Evolutionary conservation across 2,113 vertebrate species (phyloP).

Genomic region (Astur gentilis): DNA sequence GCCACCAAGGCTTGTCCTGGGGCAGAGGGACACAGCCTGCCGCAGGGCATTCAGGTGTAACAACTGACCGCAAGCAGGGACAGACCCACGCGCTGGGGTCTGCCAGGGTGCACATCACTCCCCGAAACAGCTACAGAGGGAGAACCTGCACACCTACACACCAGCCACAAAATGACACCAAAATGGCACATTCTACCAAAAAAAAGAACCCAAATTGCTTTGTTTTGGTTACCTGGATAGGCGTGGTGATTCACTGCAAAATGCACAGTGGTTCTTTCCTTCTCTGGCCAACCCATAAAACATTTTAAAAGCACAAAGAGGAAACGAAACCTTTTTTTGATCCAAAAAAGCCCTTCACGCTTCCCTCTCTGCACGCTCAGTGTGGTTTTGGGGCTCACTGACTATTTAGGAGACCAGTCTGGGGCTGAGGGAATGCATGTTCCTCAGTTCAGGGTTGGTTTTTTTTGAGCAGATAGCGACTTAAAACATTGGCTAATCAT

Average conservation of each 20-base stretch:
- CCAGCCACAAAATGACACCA: background rate
- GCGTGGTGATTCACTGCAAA: background rate
- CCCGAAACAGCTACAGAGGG: background rate
- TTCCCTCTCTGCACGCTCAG: accelerated
- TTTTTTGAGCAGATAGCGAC: background rate
- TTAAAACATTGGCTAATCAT: background rate
- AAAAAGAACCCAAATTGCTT: background rate
- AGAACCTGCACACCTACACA: background rate
- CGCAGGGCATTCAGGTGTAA: accelerated
- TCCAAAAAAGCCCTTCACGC: background rate
- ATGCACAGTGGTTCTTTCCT: background rate
- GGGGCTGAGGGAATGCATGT: background rate
- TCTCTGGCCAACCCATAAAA: background rate
- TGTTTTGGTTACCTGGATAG: background rate
- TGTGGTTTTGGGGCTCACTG: accelerated
- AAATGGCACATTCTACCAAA: background rate
- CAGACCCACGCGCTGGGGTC: background rate
- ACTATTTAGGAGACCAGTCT: background rate
- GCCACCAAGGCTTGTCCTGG: background rate
- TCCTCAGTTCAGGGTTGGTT: background rate
- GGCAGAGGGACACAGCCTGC: background rate
- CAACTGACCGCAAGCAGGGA: background rate
- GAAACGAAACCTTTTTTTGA: background rate
- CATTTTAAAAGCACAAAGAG: background rate
- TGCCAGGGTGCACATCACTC: background rate